Base-by-base conservation (phyloP, 2,113 vertebrate genomes). In the Corvus moneduloides region DNA sequence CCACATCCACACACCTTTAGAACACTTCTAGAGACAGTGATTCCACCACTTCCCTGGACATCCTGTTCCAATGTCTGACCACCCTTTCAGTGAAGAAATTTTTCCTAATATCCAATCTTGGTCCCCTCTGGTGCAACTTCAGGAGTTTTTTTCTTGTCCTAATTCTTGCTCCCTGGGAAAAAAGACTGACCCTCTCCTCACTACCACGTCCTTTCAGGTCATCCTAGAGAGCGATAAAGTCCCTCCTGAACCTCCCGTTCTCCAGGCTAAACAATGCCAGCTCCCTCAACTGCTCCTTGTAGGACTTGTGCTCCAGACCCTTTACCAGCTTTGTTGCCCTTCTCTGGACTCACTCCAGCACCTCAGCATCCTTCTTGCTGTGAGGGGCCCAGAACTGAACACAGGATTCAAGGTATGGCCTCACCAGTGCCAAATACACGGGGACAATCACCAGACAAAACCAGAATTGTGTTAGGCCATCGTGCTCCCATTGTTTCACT, bases 151-250 rank as follows among this genome's bases (percentile, higher is more conserved):
- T 51, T 59, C 44, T 51, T 44, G 18, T 51, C 44, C 52, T 44
- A 44, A 33, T 13, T 35, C 44, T 51, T 44, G 22, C 37, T 37
- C 52, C 7, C 7, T 17, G 28, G 52, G 16, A 74, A 23, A 54
- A 61, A 59, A 81, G 44, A 33, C 43, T 43, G 43, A 43, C 15
- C 6, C 16, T 80, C 33, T 74, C 44, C 33, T 49, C 43, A 16
- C 23, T 52, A 46, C 22, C 22, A 37, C 5, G 2, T 37, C 21
- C 37, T 59, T 52, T 67, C 69, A 66, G 22, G 22, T 27, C 27
- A 52, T 15, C 44, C 51, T 1, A 33, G 44, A 66, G 49, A 56
- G 26, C 0, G 0, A 4, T 16, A 44, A 37, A 35, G 32, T 23
- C 22, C 18, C 22, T 43, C 17, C 35, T 33, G 22, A 58, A 16